Base-by-base conservation (phyloP, 2,888 invertebrate genomes). In the Cenopis cana region DNA sequence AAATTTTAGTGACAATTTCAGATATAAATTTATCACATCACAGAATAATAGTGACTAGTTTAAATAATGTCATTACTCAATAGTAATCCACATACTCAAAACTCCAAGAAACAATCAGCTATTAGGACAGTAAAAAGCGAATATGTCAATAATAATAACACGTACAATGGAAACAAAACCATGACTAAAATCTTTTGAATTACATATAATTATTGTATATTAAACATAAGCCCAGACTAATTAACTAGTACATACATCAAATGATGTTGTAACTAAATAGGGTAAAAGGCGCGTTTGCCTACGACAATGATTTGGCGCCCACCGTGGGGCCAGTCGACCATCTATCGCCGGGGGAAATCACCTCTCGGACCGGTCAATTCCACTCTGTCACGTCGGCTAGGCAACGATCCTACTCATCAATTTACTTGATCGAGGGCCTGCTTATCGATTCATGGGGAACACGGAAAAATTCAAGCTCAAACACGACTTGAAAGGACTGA, bases 341-440 rank as follows among this genome's bases (percentile, higher is more conserved):
- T 75, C 78, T 77, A 80, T 83, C 82, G 82, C 79, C 82, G 77
- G 74, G 80, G 84, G 83, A 84, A 84, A 85, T 85, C 82, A 82
- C 81, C 76, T 79, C 78, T 77, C 74, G 72, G 76, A 64, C 75
- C 78, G 80, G 79, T 78, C 79, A 80, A 72, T 77, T 76, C 76
- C 72, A 75, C 74, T 76, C 73, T 66, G 77, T 79, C 79, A 75
- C 73, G 74, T 76, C 74, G 64, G 77, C 78, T 78, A 74, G 68
- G 74, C 54, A 49, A 29, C 68, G 65, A 20, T 20, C 36, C 68
- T 76, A 36, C 69, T 73, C 72, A 68, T 72, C 69, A 72, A 73
- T 72, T 72, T 67, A 68, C 36, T 61, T 72, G 67, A 72, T 72
- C 64, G 67, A 73, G 67, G 56, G 68, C 60, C 67, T 68, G 33